These are phyloP conservation scores for Melanostigma gelatinosum DNA, from an alignment of 2,113 vertebrate species.

Conservation along the genomic window DNA sequence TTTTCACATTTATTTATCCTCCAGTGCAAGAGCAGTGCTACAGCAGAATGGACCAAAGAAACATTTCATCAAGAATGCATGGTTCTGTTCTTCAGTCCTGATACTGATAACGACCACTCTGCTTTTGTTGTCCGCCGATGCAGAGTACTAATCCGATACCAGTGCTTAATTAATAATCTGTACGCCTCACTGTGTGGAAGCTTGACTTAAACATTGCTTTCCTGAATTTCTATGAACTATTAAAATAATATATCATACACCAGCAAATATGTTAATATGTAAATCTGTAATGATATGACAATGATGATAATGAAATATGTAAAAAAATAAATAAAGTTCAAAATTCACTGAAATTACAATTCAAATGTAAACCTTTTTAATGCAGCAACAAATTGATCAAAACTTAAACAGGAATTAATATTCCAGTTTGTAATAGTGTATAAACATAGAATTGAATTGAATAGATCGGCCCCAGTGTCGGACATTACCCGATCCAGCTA, in stretches of 20 bases:
- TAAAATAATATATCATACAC: neutral
- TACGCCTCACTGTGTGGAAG: neutral
- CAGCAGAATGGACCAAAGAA: conserved; percentile 10
- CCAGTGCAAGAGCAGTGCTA: conserved; percentile 1
- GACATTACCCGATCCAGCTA: neutral
- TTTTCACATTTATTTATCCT: conserved; percentile 32
- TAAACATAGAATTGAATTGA: too few relatives aligned
- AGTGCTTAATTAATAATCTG: neutral
- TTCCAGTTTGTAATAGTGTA: too few relatives aligned
- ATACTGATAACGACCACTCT: neutral
- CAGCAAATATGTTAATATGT: neutral
- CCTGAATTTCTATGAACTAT: neutral
- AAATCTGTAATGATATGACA: too few relatives aligned
- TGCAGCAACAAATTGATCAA: neutral
- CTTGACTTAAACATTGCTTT: neutral
- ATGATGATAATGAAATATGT: neutral
- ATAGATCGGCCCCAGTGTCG: too few relatives aligned
- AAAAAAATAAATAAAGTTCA: too few relatives aligned
- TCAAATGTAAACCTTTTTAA: neutral
- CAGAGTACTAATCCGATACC: neutral
- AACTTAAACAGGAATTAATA: too few relatives aligned
- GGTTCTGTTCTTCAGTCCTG: neutral
- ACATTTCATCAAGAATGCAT: conserved; percentile 27
- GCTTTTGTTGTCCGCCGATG: neutral
- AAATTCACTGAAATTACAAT: neutral